Conservation (phyloP, 2,113 vertebrate genomes). For the Hemibates koningsi region DNA sequence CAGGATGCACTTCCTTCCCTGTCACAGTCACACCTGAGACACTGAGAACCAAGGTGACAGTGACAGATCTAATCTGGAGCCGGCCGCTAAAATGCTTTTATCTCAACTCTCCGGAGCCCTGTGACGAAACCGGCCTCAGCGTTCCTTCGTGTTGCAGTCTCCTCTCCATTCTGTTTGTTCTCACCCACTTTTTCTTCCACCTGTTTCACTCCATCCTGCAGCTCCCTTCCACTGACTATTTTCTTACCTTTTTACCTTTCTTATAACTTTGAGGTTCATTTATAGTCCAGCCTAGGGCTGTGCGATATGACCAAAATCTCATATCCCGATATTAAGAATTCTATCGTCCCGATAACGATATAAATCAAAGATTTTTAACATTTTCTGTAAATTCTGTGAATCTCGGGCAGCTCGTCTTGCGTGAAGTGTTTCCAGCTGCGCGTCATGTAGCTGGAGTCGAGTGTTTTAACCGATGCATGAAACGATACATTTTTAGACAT, state of each 20-base stretch:
- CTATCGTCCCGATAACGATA: too few relatives aligned
- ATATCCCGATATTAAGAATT: too few relatives aligned
- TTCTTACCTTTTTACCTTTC: background rate
- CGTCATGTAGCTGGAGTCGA: too few relatives aligned
- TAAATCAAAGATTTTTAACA: too few relatives aligned
- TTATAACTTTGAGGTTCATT: background rate
- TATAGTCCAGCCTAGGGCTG: background rate
- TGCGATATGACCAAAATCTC: too few relatives aligned
- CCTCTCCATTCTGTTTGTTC: background rate
- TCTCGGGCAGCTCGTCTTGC: too few relatives aligned
- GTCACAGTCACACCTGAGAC: background rate
- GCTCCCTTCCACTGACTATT: background rate
- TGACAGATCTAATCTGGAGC: slow-evolving; percentile 13
- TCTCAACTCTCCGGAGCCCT: slow-evolving; percentile 1
- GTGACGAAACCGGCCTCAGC: background rate
- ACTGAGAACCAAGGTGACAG: background rate
- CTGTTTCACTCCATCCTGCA: background rate
- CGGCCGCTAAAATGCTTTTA: slow-evolving; percentile 8
- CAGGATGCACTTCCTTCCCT: background rate
- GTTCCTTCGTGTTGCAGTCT: background rate
- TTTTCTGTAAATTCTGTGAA: too few relatives aligned
- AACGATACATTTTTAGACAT: too few relatives aligned
- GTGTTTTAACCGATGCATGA: too few relatives aligned
- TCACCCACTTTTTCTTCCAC: background rate
- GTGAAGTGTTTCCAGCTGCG: too few relatives aligned